Conservation (phyloP, 1,140 invertebrate genomes). For the Lucilia sericata region DNA sequence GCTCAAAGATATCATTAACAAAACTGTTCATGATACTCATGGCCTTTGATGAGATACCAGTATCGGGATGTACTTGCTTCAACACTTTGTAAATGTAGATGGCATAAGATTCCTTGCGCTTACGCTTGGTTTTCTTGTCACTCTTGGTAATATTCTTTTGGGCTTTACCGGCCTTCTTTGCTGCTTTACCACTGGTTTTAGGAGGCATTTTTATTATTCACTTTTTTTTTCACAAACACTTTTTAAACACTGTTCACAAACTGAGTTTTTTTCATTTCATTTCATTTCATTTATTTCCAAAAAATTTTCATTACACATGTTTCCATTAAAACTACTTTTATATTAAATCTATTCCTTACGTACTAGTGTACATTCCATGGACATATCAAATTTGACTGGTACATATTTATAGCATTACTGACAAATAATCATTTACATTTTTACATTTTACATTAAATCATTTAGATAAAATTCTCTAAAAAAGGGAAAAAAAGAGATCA, state of each 20-base stretch:
- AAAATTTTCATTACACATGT: too few relatives aligned
- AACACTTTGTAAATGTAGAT: slow-evolving; percentile 80
- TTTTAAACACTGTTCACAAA: neutral
- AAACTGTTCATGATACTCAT: slow-evolving; percentile 76
- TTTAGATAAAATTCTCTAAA: too few relatives aligned
- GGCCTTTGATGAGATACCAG: slow-evolving; percentile 75
- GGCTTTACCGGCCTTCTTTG: slow-evolving; percentile 72
- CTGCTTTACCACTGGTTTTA: slow-evolving; percentile 69
- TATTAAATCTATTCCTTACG: too few relatives aligned
- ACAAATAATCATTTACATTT: too few relatives aligned
- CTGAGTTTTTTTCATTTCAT: too few relatives aligned
- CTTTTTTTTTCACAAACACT: slow-evolving; percentile 32
- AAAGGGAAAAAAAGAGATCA: too few relatives aligned
- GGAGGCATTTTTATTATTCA: slow-evolving; percentile 67
- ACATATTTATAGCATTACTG: too few relatives aligned
- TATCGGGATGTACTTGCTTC: slow-evolving; percentile 78
- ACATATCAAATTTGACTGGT: too few relatives aligned
- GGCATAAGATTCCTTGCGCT: slow-evolving; percentile 75
- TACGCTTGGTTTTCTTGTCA: slow-evolving; percentile 73
- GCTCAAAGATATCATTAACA: slow-evolving; percentile 77
- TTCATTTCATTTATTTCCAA: too few relatives aligned
- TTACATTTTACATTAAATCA: too few relatives aligned
- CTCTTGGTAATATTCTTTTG: slow-evolving; percentile 71
- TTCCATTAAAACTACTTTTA: too few relatives aligned
- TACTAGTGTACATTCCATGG: too few relatives aligned